Evolutionary conservation across 37 sponge, comb jelly and placozoan genomes (phyloP).

Genomic region (Halichondria panicea): DNA sequence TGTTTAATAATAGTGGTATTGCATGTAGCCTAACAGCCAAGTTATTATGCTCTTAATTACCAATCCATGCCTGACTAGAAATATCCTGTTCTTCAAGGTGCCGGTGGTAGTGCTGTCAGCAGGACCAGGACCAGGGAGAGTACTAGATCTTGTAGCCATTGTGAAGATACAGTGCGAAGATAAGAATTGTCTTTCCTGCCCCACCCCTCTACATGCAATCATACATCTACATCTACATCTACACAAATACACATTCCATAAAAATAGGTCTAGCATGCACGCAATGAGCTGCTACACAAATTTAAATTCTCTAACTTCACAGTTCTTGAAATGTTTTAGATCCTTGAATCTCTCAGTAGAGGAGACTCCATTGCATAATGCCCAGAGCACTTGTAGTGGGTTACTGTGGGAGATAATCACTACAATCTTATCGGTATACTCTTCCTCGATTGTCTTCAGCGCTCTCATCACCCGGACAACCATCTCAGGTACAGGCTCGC

Average conservation of each 20-base stretch:
- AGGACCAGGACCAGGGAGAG: too few species aligned
- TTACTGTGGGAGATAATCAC: constrained; percentile 28
- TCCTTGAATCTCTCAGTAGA: constrained; percentile 8
- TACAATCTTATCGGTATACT: constrained; percentile 3
- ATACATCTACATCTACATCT: too few species aligned
- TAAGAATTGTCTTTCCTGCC: too few species aligned
- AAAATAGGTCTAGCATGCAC: too few species aligned
- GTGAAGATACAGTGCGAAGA: too few species aligned
- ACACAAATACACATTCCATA: too few species aligned
- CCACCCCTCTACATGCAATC: too few species aligned
- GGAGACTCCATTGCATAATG: constrained; percentile 2
- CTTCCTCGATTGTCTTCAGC: background rate
- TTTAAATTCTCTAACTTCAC: background rate
- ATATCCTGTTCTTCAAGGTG: background rate
- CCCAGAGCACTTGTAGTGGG: background rate
- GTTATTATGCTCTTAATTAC: background rate
- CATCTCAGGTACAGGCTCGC: constrained; percentile 18
- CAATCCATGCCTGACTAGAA: background rate
- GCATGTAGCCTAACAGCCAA: too few species aligned
- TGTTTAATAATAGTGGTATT: too few species aligned
- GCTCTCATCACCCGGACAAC: background rate
- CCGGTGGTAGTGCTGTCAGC: too few species aligned
- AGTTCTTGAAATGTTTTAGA: background rate
- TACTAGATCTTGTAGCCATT: too few species aligned
- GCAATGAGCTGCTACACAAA: too few species aligned